These are phyloP conservation scores for Steromphala cineraria DNA, from an alignment of 2,888 invertebrate species.

Conservation along the genomic window DNA sequence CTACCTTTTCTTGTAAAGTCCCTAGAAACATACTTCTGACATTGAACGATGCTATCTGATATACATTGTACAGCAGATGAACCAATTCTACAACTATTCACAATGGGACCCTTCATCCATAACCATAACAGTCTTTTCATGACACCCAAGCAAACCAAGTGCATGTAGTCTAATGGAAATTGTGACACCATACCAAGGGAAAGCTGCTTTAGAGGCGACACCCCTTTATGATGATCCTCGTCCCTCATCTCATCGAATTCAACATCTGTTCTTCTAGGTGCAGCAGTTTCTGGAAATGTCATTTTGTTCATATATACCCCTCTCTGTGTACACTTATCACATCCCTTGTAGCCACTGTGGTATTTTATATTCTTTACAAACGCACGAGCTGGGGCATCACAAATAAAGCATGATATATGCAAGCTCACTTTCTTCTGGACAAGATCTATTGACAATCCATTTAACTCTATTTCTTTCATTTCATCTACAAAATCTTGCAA, in stretches of 20 bases:
- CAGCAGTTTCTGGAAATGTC: not conserved
- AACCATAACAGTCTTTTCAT: constrained; percentile 32
- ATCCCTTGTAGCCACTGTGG: too few species aligned
- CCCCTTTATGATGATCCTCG: constrained; percentile 39
- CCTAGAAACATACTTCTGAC: constrained; percentile 35
- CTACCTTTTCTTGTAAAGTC: constrained; percentile 54
- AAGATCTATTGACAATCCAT: too few species aligned
- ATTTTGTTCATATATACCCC: too few species aligned
- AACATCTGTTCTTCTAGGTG: constrained; percentile 6
- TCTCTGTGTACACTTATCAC: too few species aligned
- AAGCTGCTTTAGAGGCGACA: constrained; percentile 27
- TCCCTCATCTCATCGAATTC: constrained; percentile 36
- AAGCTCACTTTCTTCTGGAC: too few species aligned
- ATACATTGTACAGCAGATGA: constrained; percentile 24
- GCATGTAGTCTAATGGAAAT: constrained; percentile 64
- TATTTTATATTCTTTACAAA: too few species aligned
- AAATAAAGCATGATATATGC: too few species aligned
- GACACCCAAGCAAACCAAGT: constrained; percentile 57
- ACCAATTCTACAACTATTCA: not conserved
- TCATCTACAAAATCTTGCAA: too few species aligned
- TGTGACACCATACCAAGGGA: constrained; percentile 40
- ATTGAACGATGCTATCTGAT: constrained; percentile 30
- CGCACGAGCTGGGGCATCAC: too few species aligned
- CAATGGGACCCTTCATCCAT: constrained; percentile 38
- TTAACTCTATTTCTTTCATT: too few species aligned